These are phyloP conservation scores for Hyles euphorbiae DNA, from an alignment of 1,140 invertebrate species.

Conservation along the genomic window DNA sequence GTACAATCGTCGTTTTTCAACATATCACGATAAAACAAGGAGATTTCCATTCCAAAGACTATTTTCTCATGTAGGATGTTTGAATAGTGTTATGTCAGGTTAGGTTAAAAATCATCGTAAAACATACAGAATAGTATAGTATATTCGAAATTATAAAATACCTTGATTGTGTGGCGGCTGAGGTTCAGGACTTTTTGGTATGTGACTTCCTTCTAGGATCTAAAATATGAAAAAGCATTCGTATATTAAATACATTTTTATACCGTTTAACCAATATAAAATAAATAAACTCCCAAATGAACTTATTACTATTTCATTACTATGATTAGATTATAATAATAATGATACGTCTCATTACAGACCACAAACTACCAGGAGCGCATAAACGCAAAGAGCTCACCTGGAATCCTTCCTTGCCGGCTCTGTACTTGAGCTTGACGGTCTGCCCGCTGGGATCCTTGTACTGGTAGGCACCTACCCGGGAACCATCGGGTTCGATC, in stretches of 20 bases:
- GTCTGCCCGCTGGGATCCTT: conserved; percentile 77
- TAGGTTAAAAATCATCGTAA: too few relatives aligned
- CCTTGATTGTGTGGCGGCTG: conserved; percentile 38
- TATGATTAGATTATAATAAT: too few relatives aligned
- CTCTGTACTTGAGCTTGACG: conserved; percentile 80
- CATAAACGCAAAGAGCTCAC: conserved; percentile 23
- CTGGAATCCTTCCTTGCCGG: conserved; percentile 81
- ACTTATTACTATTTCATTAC: too few relatives aligned
- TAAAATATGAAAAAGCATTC: conserved; percentile 21
- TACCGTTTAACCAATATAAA: background rate
- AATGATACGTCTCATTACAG: too few relatives aligned
- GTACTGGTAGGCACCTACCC: conserved; percentile 80
- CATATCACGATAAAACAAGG: too few relatives aligned
- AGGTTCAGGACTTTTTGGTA: conserved; percentile 57
- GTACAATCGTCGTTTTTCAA: too few relatives aligned
- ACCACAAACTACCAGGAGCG: too few relatives aligned
- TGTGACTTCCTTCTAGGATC: conserved; percentile 62
- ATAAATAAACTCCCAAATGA: too few relatives aligned
- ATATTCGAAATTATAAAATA: background rate
- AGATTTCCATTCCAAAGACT: too few relatives aligned
- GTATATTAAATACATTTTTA: background rate
- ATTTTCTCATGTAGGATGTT: too few relatives aligned
- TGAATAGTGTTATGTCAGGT: too few relatives aligned
- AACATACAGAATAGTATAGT: too few relatives aligned
- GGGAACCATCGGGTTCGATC: conserved; percentile 79